Base-by-base conservation (phyloP, 2,797 vertebrate species). In the Loriculus beryllinus region DNA sequence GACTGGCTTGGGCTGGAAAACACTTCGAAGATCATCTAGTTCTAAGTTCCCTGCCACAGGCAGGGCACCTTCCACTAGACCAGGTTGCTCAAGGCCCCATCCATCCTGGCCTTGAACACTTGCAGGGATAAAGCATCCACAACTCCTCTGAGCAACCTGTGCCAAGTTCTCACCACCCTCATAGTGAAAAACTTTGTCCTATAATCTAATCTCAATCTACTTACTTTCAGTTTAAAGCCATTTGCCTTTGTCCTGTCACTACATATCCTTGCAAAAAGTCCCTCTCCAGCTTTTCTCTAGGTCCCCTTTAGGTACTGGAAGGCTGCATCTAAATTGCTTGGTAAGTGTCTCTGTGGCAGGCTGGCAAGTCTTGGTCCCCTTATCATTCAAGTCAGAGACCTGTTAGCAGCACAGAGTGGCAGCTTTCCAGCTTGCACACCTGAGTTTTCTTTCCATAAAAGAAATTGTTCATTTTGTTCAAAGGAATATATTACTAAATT, bases 301-400 rank as follows among this genome's bases (percentile, higher is more conserved):
- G n/a, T 9, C 23, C 7, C 14, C 25, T 16, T 35, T 57, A 56
- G 14, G 22, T 35, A 35, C 22, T 57, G n/a, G 14, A 57, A 57
- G 54, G n/a, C 14, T 57, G 54, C n/a, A 89, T 89, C 75, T 85
- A 92, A 96, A 95, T 89, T 89, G 79, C 92, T 68, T 83, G 56
- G 68, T 93, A 92, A 88, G 78, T 75, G 82, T 89, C 75, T 89
- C 78, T 63, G 47, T 56, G 79, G 60, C 37, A 87, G 84, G 37
- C 60, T 91, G 37, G 90, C 40, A 71, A 90, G 79, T 48, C 37
- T 51, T 51, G 33, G 70, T 67, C 52, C 17, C 62, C 71, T 96
- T 80, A 80, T 80, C 48, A 96, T 92, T 93, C 82, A 87, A 82
- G 64, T 85, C 94, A 96, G 92, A 95, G 52, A 49, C 14, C 56